Conservation (phyloP, 2,797 vertebrate species). For the Falco columbarius region DNA sequence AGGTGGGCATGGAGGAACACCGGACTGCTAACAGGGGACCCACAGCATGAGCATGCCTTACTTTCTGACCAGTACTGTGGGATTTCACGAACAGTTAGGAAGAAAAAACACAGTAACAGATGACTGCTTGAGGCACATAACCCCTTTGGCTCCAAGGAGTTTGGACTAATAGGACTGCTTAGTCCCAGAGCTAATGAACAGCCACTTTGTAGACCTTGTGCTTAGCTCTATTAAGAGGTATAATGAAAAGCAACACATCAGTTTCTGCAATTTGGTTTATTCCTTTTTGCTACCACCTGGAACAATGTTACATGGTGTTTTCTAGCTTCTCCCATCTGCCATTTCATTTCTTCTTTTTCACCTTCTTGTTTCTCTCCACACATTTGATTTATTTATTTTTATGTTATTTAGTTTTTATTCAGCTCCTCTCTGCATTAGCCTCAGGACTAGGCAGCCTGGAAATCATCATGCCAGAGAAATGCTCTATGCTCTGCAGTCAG, state of each 20-base stretch:
- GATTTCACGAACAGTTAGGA: not conserved
- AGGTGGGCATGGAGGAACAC: not conserved
- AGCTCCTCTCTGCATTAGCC: not conserved
- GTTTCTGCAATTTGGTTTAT: not conserved
- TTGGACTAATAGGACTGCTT: fast-evolving
- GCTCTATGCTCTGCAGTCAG: fast-evolving
- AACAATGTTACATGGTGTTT: not conserved
- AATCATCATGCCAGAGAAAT: not conserved
- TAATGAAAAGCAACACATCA: not conserved
- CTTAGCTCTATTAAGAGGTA: not conserved
- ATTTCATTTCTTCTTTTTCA: not conserved
- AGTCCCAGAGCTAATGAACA: not conserved
- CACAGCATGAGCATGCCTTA: fast-evolving
- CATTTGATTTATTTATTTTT: not conserved
- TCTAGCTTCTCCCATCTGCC: not conserved
- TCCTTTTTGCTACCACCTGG: not conserved
- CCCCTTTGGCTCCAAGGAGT: not conserved
- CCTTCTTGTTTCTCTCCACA: not conserved
- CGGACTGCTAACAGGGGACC: not conserved
- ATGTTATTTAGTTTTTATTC: not conserved
- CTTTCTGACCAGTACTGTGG: not conserved
- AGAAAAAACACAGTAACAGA: not conserved
- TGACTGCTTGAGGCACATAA: not conserved
- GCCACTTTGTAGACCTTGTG: not conserved
- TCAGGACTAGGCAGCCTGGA: not conserved